Conservation (phyloP, 2,888 invertebrate species). For the Lycocerus yunnanus region DNA sequence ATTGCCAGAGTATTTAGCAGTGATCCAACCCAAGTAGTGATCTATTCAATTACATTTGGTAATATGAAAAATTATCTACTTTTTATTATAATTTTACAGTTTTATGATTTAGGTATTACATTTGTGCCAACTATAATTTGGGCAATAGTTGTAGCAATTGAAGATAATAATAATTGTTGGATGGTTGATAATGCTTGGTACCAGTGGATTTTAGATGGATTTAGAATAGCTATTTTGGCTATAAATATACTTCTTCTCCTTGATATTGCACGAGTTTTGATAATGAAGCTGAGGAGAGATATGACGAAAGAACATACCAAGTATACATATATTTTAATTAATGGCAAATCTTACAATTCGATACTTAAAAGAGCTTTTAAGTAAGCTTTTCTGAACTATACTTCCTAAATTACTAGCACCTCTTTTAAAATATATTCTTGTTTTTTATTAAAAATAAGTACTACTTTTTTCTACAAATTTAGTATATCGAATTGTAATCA, state of each 20-base stretch:
- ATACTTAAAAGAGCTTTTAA: constrained; percentile 12
- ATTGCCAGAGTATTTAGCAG: constrained; percentile 68
- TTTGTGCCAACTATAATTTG: constrained; percentile 61
- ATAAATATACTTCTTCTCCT: constrained; percentile 65
- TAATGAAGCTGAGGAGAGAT: constrained; percentile 65
- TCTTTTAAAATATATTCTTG: too few relatives aligned
- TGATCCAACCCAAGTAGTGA: constrained; percentile 58
- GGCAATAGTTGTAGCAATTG: constrained; percentile 59
- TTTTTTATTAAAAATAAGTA: too few relatives aligned
- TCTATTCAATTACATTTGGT: constrained; percentile 59
- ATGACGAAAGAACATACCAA: constrained; percentile 54
- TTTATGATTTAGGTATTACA: constrained; percentile 51
- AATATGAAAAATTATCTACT: constrained; percentile 18
- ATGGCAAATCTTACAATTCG: constrained; percentile 17
- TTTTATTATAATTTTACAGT: constrained; percentile 1
- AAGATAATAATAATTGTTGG: constrained; percentile 65
- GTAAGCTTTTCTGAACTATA: constrained; percentile 20
- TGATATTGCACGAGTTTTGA: constrained; percentile 68
- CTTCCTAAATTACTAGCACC: too few relatives aligned
- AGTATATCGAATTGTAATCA: background rate
- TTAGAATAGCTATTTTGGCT: constrained; percentile 61
- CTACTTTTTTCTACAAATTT: too few relatives aligned
- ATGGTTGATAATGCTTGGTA: constrained; percentile 60
- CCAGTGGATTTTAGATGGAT: constrained; percentile 67
- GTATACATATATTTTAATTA: constrained; percentile 27